Base-by-base conservation (phyloP, 2,797 vertebrate species). In the Pseudochromis fuscus region DNA sequence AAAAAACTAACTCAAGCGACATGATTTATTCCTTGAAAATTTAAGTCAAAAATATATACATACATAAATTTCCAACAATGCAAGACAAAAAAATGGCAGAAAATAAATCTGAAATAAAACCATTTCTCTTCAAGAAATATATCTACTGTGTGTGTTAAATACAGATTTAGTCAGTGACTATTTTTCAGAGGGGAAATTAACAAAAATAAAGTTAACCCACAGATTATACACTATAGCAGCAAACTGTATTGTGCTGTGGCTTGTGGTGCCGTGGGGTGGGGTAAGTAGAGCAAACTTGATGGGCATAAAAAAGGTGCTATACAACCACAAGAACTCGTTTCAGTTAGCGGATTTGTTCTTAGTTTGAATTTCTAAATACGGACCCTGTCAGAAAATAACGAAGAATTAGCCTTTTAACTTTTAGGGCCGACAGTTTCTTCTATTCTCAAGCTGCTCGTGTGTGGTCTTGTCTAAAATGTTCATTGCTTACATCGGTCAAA, bases 1-100 rank as follows among this genome's bases (percentile, higher is more conserved):
- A 87, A 84, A 70, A 66, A 82, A 79, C 81, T 85, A 90, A 82
- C 75, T 88, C 75, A 90, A 89, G 86, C 85, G 30, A 91, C 68
- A 87, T 82, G 79, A 93, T 93, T 92, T 92, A 94, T 92, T 93
- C 78, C 86, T 90, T 87, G 74, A 90, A 89, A 87, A 78, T 89
- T 82, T 79, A 81, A 72, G 78, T 88, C 79, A 88, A 88, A 90
- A 91, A 90, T 88, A 92, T 83, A 91, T 68, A 89, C 82, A 89
- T 61, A 90, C 83, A 89, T 40, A 40, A 71, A 86, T 88, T 87
- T 86, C 61, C 77, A 88, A 90, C 89, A 90, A 88, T 87, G 83
- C 76, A 89, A 85, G 65, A 88, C 62, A 82, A 90, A 81, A 77
- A 82, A 79, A 71, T 51, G 62, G 61, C 75, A 82, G 52, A 86